Percentiles rank a stretch among this genome's conserved stretches.
Evolutionary conservation across 2,888 invertebrate genomes (phyloP).

Genomic region (Mimas tiliae): DNA sequence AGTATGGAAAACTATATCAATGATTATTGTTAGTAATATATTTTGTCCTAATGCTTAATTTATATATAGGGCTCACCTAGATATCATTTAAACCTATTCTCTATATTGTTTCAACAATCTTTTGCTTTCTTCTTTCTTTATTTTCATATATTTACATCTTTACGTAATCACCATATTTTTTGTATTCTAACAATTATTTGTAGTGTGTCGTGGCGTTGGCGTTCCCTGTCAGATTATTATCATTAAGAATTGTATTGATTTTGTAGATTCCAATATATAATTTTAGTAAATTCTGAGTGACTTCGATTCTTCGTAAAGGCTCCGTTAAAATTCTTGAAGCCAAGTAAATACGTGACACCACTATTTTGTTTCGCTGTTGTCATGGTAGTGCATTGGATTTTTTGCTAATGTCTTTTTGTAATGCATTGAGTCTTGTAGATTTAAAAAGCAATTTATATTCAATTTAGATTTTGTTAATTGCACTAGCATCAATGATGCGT

Average conservation of each 20-base stretch:
- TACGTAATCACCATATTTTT: too few species aligned
- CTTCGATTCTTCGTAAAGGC: neutral
- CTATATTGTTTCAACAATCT: too few species aligned
- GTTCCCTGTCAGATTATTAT: too few species aligned
- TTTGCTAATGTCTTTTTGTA: constrained; percentile 6
- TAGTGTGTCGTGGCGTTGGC: too few species aligned
- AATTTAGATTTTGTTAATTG: constrained; percentile 2
- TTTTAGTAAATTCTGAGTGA: neutral
- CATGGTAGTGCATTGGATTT: neutral
- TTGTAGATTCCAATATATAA: neutral
- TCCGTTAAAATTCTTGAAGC: neutral
- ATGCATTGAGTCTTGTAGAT: neutral
- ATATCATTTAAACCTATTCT: too few species aligned
- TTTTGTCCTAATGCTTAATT: too few species aligned
- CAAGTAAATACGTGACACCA: neutral
- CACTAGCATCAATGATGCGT: neutral
- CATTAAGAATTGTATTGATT: neutral
- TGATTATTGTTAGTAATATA: too few species aligned
- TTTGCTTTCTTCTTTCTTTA: too few species aligned
- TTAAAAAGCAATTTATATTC: constrained; percentile 9
- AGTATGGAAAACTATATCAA: too few species aligned
- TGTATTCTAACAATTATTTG: too few species aligned
- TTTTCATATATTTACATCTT: too few species aligned
- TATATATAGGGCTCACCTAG: too few species aligned
- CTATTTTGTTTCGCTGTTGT: neutral